Evolutionary conservation across 2,113 vertebrate species (phyloP).

Genomic region (Triplophysa rosa): DNA sequence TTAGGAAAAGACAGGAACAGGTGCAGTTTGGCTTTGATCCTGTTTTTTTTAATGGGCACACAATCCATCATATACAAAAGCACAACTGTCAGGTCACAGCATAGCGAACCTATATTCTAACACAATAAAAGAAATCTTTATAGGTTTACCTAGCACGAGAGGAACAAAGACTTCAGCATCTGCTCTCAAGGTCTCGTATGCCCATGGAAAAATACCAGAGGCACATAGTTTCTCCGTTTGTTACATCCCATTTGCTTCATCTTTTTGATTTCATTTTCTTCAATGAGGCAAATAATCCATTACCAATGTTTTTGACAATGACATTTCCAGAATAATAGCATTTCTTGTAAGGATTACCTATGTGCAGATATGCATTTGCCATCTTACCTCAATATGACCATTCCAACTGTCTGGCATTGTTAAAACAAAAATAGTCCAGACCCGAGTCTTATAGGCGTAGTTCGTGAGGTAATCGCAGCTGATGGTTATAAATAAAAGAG

Average conservation of each 20-base stretch:
- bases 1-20: conserved; percentile 30
- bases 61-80: not conserved
- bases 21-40: conserved; percentile 33
- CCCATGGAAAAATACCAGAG: too few species aligned
- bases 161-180: not conserved
- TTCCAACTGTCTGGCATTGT: not conserved
- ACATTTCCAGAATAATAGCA: not conserved
- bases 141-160: conserved; percentile 2
- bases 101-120: conserved; percentile 22
- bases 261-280: not conserved
- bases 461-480: conserved; percentile 28
- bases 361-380: not conserved
- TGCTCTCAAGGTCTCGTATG: not conserved
- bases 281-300: too few species aligned
- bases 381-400: not conserved
- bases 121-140: conserved; percentile 22
- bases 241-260: too few species aligned
- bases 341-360: not conserved
- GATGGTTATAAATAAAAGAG: conserved; percentile 40
- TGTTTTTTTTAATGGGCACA: conserved; percentile 20
- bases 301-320: not conserved
- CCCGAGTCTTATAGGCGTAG: not conserved
- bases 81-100: not conserved
- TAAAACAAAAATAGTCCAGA: conserved; percentile 4
- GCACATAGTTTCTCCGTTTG: too few species aligned